These are phyloP conservation scores for Chiloscyllium plagiosum DNA, from an alignment of 2,113 vertebrate species.

Conservation along the genomic window DNA sequence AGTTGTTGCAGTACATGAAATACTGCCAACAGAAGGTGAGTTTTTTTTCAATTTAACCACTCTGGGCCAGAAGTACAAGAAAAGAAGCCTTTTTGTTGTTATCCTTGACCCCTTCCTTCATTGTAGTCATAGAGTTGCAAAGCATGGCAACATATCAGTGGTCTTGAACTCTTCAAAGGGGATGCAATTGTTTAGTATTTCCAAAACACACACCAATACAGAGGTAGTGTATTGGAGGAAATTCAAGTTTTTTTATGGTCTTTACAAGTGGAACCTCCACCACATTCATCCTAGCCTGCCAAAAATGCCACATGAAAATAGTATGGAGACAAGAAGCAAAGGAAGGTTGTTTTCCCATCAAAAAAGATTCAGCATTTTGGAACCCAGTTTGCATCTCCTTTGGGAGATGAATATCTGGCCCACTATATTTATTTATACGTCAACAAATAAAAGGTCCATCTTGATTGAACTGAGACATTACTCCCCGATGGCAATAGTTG, in stretches of 20 bases:
- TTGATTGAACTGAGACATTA: background rate
- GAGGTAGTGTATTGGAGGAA: background rate
- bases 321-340: background rate
- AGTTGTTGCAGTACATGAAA: background rate
- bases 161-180: background rate
- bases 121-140: too few relatives aligned
- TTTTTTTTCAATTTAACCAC: background rate
- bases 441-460: background rate
- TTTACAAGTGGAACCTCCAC: background rate
- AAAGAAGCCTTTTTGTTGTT: background rate
- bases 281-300: background rate
- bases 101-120: background rate
- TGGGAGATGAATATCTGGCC: background rate
- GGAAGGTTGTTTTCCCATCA: background rate
- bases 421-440: background rate
- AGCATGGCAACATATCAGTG: too few relatives aligned
- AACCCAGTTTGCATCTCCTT: background rate
- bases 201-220: too few relatives aligned
- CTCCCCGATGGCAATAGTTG: background rate
- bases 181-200: background rate
- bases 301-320: background rate
- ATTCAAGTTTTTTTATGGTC: background rate
- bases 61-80: background rate
- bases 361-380: background rate
- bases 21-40: background rate